phyloP scores from a whole-genome alignment of 2,888 invertebrate species.

The Monoplex corrugatus region DNA sequence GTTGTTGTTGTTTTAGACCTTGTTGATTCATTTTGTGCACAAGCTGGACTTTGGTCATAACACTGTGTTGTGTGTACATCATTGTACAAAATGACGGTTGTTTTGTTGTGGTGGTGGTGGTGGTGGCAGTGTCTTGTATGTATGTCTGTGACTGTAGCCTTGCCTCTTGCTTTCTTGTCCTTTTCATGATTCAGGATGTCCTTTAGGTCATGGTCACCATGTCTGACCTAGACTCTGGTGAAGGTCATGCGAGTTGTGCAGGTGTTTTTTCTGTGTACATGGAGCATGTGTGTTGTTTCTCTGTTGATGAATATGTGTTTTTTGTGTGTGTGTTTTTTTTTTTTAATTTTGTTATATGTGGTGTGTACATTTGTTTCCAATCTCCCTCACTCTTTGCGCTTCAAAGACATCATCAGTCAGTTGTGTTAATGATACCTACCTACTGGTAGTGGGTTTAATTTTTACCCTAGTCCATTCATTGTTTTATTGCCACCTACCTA shows the following conservation, averaged over 20 bases:
- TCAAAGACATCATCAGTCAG: conserved; percentile 49
- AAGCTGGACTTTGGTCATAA: not conserved
- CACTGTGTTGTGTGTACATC: not conserved
- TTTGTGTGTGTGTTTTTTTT: not conserved
- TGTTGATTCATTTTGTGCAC: not conserved
- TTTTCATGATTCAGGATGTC: not conserved
- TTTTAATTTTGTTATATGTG: too few relatives aligned
- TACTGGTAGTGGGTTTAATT: conserved; percentile 38
- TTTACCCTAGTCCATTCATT: too few relatives aligned
- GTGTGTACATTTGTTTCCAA: too few relatives aligned
- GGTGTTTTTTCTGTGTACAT: not conserved
- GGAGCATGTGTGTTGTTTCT: not conserved
- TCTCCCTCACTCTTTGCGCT: conserved; percentile 15
- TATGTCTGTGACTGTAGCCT: not conserved
- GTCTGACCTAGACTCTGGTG: not conserved
- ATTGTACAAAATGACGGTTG: too few relatives aligned
- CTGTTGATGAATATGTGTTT: too few relatives aligned
- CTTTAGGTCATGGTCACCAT: not conserved
- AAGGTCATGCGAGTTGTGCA: not conserved
- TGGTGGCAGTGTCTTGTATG: not conserved
- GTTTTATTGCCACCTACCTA: too few relatives aligned
- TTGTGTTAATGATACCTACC: conserved; percentile 27
- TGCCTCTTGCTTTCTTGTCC: not conserved
- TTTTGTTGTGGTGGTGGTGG: not conserved
- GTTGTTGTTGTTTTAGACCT: not conserved